A percentile compares a stretch with the other conserved stretches of the same genome.
Evolutionary conservation across 2,113 vertebrate species (phyloP).

Genomic region (Empidonax traillii): DNA sequence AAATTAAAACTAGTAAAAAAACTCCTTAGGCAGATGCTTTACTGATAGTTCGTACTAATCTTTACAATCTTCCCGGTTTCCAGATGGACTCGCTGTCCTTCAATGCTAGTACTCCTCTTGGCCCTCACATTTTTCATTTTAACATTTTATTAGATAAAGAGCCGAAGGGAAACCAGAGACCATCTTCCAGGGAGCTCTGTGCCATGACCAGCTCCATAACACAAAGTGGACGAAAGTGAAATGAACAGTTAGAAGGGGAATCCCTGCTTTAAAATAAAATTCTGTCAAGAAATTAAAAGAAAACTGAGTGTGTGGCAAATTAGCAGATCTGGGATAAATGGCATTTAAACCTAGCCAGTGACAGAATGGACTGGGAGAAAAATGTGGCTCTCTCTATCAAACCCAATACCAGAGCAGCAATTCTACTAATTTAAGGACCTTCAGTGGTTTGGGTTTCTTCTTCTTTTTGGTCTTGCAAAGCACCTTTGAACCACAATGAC

Average conservation of each 20-base stretch:
- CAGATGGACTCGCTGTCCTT: neutral
- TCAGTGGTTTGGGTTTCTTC: neutral
- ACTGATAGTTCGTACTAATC: neutral
- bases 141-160: neutral
- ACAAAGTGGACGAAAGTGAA: neutral
- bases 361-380: neutral
- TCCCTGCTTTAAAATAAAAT: neutral
- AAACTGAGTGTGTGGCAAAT: neutral
- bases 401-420: fast-evolving
- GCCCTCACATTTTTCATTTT: neutral
- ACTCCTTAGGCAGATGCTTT: neutral
- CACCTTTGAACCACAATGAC: neutral
- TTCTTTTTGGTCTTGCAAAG: neutral
- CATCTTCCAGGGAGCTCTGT: neutral
- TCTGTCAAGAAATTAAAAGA: neutral
- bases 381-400: neutral
- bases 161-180: neutral
- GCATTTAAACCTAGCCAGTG: neutral
- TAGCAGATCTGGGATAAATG: neutral
- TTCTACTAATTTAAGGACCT: neutral
- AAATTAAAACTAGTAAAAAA: neutral
- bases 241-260: neutral
- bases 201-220: neutral
- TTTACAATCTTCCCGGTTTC: neutral
- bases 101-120: neutral